Evolutionary conservation across 2,797 vertebrate genomes (phyloP), one percentile per base, ranked within the genome.

Genomic region (Tinamus major): DNA sequence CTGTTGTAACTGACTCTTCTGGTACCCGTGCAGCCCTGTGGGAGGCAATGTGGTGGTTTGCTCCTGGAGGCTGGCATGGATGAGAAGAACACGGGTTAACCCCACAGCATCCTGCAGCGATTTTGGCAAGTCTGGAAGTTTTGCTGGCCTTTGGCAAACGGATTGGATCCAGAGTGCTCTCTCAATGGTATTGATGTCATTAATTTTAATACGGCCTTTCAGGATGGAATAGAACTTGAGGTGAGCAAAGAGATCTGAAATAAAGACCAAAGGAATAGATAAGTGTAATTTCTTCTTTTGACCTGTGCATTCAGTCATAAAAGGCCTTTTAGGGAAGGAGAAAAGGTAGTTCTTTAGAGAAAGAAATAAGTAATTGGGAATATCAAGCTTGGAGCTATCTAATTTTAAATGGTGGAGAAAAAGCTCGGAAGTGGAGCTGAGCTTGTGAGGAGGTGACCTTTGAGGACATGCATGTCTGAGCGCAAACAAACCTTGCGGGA

Each of bases 51-150:
- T 56, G 19, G 49, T 44, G 93, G 85, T 86, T 96, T 88, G 64
- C 89, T 90, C 44, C 12, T 87, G 44, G 21, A 79, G 61, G 79
- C 86, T 90, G 90, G 51, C 56, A n/a, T 67, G 87, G 85, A 53
- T 78, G 86, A 94, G 81, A 63, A 94, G 85, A 80, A 90, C 79
- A 48, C 92, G 77, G 84, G 92, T 96, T 95, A 80, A 48, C 55
- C 59, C 87, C 24, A 15, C 56, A 42, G 35, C 59, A 62, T 79
- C 85, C 77, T 3, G 0, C 1, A 46, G 63, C 0, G 1, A 69
- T 63, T 83, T 79, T 79, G 41, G 67, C 9, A 13, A 70, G 83
- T 53, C 64, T 5, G 39, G 85, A 68, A 19, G 67, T 69, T 87
- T 69, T 23, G 0, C 85, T 56, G 58, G 48, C 79, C 3, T 65